Conservation (phyloP, 2,797 vertebrate species). For the Pangasius djambal region DNA sequence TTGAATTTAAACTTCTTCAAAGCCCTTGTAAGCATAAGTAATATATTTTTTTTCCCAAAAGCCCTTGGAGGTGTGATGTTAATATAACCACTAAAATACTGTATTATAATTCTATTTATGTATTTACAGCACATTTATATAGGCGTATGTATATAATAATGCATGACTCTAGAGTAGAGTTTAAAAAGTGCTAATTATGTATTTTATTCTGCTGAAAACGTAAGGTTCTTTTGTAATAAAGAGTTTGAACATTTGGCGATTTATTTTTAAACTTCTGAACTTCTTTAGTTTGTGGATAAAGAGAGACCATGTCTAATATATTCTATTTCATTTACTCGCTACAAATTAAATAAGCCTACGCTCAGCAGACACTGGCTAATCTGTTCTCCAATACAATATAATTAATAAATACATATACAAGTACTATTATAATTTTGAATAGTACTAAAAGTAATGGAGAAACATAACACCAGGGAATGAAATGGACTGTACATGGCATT, state of each 20-base stretch:
- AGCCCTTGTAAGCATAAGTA: slow-evolving; percentile 78
- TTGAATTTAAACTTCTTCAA: slow-evolving; percentile 69
- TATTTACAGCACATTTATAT: slow-evolving; percentile 48
- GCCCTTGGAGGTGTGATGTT: slow-evolving; percentile 66
- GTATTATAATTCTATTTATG: slow-evolving; percentile 42
- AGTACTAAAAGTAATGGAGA: slow-evolving; percentile 37
- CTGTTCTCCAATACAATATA: neutral
- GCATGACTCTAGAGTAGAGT: slow-evolving; percentile 31
- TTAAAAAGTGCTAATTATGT: slow-evolving; percentile 19
- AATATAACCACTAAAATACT: slow-evolving; percentile 49
- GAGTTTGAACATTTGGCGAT: neutral
- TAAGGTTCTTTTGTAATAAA: slow-evolving; percentile 7
- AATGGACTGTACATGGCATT: slow-evolving; percentile 48
- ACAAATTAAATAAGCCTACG: slow-evolving; percentile 4
- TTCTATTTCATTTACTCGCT: slow-evolving; percentile 14
- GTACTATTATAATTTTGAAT: slow-evolving; percentile 8
- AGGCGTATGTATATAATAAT: slow-evolving; percentile 28
- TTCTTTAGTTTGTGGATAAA: neutral
- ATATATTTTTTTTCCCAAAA: slow-evolving; percentile 65
- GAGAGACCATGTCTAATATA: slow-evolving; percentile 7
- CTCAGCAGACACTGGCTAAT: slow-evolving; percentile 2
- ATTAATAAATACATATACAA: slow-evolving; percentile 19
- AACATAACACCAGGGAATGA: slow-evolving; percentile 41
- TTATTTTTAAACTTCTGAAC: neutral
- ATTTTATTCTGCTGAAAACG: neutral